Base-by-base conservation (phyloP, 2,797 vertebrate genomes). In the Manis crassicaudata region DNA sequence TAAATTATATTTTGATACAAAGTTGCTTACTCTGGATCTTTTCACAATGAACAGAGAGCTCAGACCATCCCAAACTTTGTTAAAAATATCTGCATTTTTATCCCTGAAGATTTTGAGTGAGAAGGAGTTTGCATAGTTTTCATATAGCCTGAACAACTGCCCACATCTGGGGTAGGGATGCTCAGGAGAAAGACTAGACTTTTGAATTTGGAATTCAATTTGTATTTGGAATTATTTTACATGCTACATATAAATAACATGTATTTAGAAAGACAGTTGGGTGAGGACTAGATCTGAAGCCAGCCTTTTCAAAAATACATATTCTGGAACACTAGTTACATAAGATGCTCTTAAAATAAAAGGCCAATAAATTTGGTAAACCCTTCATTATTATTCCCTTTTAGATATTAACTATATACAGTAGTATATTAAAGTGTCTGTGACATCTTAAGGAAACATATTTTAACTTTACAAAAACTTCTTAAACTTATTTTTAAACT, bases 261-360 rank as follows among this genome's bases (percentile, higher is more conserved):
- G n/a, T 93, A 87, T 68, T 72, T 77, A 40, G 62, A 89, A 70
- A 75, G 63, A 76, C 25, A 60, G 1, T 58, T 87, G 46, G 8
- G 18, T 77, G 35, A 96, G 23, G n/a, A 87, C 11, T 83, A 88
- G 52, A 17, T 95, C 62, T 95, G 86, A 86, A 76, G 35, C 29
- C 40, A 68, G 46, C 0, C 21, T 96, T 87, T 84, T 50, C 13
- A 60, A 67, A 88, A 37, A 3, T 37, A 52, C 52, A 20, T 67
- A 37, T 67, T 88, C 54, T 46, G 3, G 35, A 90, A 60, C n/a
- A 82, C 13, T 72, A 76, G 54, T 73, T 82, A 32, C 3, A 10
- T 32, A 86, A 62, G 37, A 63, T 23, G 7, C 58, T 46, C 32
- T 73, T 84, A 50, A 88, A 67, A 73, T 60, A 67, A 67, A 67